phyloP scores from a whole-genome alignment of 2,888 invertebrate species.

The Sarcophaga carnaria region DNA sequence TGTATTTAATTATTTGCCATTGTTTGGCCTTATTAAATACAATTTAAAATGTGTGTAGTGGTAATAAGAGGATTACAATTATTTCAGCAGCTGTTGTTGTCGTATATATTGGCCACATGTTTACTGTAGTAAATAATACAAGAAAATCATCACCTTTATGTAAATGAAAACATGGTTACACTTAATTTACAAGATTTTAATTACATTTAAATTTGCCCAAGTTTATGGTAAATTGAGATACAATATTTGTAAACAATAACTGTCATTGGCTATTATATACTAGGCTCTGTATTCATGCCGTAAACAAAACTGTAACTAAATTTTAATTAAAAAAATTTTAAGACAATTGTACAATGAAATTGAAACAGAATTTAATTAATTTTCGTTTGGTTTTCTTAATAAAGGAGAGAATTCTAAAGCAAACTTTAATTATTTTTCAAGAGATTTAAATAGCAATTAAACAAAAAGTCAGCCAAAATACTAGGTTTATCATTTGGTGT shows the following conservation, averaged over 20 bases:
- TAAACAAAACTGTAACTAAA: too few species aligned
- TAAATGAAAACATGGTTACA: background rate
- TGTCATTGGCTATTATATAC: background rate
- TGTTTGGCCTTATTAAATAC: constrained; percentile 51
- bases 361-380: too few species aligned
- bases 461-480: too few species aligned
- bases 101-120: background rate
- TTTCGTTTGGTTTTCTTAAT: too few species aligned
- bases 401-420: too few species aligned
- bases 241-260: background rate
- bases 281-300: background rate
- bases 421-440: too few species aligned
- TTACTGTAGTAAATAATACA: background rate
- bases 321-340: too few species aligned
- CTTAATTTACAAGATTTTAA: constrained; percentile 35
- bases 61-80: background rate
- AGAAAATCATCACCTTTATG: background rate
- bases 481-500: too few species aligned
- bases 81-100: background rate
- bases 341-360: too few species aligned
- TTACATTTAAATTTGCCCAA: constrained; percentile 43
- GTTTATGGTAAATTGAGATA: background rate
- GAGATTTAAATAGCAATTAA: too few species aligned
- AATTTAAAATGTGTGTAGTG: constrained; percentile 13
- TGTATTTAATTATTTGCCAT: constrained; percentile 68